A percentile compares a stretch with the other conserved stretches of the same genome.
phyloP scores from a whole-genome alignment of 2,888 invertebrate species.

The Blomia tropicalis region DNA sequence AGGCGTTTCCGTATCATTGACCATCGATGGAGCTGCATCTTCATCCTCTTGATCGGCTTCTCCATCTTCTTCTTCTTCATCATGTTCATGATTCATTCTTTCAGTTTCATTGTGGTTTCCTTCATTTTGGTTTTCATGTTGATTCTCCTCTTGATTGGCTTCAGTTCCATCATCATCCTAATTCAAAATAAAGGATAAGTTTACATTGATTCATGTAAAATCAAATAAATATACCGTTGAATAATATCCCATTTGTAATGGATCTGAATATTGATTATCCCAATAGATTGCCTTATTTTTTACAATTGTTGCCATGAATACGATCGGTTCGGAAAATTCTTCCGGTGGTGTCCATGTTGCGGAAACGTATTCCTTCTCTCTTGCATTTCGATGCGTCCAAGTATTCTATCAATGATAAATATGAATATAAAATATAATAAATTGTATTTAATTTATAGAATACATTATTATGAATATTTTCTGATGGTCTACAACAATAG shows the following conservation, averaged over 20 bases:
- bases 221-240: neutral
- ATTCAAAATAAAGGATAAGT: neutral
- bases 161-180: neutral
- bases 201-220: too few relatives aligned
- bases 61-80: neutral
- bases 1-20: neutral
- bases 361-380: neutral
- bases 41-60: neutral
- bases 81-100: neutral
- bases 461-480: constrained; percentile 9
- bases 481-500: neutral
- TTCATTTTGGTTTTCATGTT: neutral
- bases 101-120: neutral
- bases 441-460: neutral
- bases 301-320: constrained; percentile 13
- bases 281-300: constrained; percentile 11
- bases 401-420: constrained; percentile 11
- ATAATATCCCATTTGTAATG: neutral
- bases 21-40: neutral
- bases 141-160: neutral
- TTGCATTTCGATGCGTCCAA: constrained; percentile 2
- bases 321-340: neutral
- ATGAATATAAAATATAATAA: neutral
- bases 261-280: neutral
- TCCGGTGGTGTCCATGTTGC: constrained; percentile 13